Conservation (phyloP, 2,888 invertebrate species). For the Gastracanthus pulcherrimus region DNA sequence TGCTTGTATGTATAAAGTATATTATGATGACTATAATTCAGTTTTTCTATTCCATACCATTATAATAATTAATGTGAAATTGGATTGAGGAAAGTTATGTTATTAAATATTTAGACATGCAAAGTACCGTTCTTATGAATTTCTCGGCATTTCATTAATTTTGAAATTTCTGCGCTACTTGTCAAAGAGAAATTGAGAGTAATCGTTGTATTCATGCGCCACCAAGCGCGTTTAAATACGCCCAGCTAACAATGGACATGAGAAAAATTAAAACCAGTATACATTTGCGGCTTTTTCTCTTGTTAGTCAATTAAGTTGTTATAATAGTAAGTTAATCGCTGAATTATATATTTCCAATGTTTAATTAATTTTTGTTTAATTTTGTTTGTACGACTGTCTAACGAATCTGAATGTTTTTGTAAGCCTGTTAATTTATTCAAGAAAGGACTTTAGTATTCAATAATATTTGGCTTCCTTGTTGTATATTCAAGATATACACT, state of each 20-base stretch:
- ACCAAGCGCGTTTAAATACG: not conserved
- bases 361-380: not conserved
- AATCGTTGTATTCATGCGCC: conserved; percentile 15
- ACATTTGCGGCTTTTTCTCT: not conserved
- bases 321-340: too few relatives aligned
- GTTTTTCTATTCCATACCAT: too few relatives aligned
- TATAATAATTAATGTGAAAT: conserved; percentile 2
- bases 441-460: too few relatives aligned
- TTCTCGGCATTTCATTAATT: conserved; percentile 2
- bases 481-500: too few relatives aligned
- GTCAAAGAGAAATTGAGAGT: conserved; percentile 35
- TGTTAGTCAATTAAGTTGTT: not conserved
- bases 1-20: too few relatives aligned
- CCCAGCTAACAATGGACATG: not conserved
- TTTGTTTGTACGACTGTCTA: too few relatives aligned
- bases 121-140: not conserved
- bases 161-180: conserved; percentile 39
- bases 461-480: too few relatives aligned
- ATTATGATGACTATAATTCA: too few relatives aligned
- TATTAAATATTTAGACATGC: not conserved
- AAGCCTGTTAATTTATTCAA: too few relatives aligned
- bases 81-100: not conserved
- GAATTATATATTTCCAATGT: too few relatives aligned
- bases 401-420: too few relatives aligned
- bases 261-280: not conserved